A percentile compares a stretch with the other conserved stretches of the same genome.
These are phyloP conservation scores for Rhyzopertha dominica DNA, from an alignment of 1,140 invertebrate genomes.

Conservation along the genomic window DNA sequence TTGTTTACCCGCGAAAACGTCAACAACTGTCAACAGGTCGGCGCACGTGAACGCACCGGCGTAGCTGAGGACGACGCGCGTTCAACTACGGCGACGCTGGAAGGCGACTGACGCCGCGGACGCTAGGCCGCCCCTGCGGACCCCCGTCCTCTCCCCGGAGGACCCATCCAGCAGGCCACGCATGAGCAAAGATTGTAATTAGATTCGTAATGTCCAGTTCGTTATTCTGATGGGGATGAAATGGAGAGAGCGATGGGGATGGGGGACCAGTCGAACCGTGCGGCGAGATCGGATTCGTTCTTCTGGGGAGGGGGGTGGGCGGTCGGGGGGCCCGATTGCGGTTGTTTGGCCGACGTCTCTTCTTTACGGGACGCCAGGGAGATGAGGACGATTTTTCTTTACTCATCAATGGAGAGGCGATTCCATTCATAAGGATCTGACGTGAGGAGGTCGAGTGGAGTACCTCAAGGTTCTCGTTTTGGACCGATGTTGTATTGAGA, in stretches of 20 bases:
- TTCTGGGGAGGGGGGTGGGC: not conserved
- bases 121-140: constrained; percentile 22
- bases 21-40: no score
- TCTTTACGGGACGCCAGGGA: no score
- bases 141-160: constrained; percentile 17
- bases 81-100: constrained; percentile 14
- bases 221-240: constrained; percentile 39
- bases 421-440: no score
- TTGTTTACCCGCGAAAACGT: no score
- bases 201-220: constrained; percentile 48
- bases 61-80: not conserved
- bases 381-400: no score
- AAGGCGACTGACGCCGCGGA: constrained; percentile 20
- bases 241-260: constrained; percentile 19
- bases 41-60: not conserved
- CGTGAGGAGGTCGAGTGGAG: no score
- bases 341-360: no score
- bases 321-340: no score
- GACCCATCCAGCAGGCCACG: constrained; percentile 31
- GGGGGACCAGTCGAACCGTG: no score
- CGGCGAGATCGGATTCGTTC: not conserved
- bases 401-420: no score
- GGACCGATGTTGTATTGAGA: no score
- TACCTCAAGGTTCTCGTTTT: no score
- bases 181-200: constrained; percentile 48